These are phyloP conservation scores for Selene dorsalis DNA, from an alignment of 2,797 vertebrate species.

Conservation along the genomic window DNA sequence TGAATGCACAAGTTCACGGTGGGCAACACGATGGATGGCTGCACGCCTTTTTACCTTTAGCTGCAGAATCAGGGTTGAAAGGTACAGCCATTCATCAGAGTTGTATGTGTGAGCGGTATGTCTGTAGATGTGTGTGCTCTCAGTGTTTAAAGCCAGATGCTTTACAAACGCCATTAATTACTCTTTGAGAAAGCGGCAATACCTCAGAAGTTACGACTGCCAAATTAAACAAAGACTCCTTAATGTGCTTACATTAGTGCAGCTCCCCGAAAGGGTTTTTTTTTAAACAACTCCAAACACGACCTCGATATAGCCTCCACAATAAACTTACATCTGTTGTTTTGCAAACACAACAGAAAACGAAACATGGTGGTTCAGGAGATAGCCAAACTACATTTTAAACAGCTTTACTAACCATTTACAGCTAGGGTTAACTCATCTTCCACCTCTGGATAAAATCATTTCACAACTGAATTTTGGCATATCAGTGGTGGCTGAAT, in stretches of 20 bases:
- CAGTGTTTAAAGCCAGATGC: background rate
- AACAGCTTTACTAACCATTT: background rate
- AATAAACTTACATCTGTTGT: background rate
- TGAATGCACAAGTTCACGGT: conserved; percentile 9
- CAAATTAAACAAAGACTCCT: background rate
- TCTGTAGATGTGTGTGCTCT: conserved; percentile 3
- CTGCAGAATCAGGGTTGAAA: conserved; percentile 61
- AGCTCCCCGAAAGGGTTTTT: background rate
- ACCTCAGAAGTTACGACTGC: background rate
- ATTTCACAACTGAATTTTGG: no score
- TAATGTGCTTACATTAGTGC: background rate
- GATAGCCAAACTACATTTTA: background rate
- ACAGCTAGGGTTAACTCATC: no score
- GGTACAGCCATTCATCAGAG: conserved; percentile 57
- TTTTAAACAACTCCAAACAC: background rate
- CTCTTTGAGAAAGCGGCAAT: background rate
- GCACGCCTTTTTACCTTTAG: conserved; percentile 55
- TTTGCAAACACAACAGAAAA: background rate
- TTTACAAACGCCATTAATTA: background rate
- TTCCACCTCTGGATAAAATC: no score
- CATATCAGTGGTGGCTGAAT: no score
- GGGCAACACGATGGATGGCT: conserved; percentile 61
- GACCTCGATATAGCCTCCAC: background rate
- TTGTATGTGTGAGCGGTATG: background rate
- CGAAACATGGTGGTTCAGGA: background rate